Evolutionary conservation across 2,797 vertebrate genomes (phyloP).

Genomic region (Oreortyx pictus): DNA sequence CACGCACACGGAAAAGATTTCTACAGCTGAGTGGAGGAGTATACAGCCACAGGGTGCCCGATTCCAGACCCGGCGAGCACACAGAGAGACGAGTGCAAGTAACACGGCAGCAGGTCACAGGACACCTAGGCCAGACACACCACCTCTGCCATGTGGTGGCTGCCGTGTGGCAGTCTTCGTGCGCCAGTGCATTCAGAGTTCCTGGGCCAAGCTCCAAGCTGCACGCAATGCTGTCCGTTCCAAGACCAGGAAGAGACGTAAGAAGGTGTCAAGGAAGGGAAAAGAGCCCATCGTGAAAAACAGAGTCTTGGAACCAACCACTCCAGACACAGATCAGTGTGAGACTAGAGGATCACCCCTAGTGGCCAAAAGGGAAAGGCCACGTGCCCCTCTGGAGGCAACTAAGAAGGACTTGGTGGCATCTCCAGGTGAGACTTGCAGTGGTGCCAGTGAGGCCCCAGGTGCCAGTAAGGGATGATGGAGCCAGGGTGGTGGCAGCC

Average conservation of each 20-base stretch:
- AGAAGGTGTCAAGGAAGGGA: background rate
- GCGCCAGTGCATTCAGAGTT: fast-evolving
- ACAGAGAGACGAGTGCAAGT: fast-evolving
- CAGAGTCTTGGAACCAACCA: background rate
- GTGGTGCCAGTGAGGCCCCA: background rate
- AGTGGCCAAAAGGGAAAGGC: background rate
- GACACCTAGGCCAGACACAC: background rate
- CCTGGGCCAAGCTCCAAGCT: too few relatives aligned
- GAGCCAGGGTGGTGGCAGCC: background rate
- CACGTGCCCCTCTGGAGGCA: too few relatives aligned
- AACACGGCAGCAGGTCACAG: too few relatives aligned
- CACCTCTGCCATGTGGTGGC: background rate
- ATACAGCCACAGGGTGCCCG: too few relatives aligned
- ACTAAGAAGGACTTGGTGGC: background rate
- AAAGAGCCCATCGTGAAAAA: background rate
- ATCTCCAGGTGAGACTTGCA: background rate
- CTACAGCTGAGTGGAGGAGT: too few relatives aligned
- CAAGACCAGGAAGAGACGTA: too few relatives aligned
- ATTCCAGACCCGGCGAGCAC: too few relatives aligned
- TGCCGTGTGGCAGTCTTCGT: background rate
- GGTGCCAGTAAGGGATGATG: background rate
- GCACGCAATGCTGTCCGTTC: too few relatives aligned
- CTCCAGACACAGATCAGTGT: too few relatives aligned
- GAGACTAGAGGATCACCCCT: background rate
- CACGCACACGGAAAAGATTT: too few relatives aligned